phyloP scores from a whole-genome alignment of 2,888 invertebrate species.

The Athetis lepigone region DNA sequence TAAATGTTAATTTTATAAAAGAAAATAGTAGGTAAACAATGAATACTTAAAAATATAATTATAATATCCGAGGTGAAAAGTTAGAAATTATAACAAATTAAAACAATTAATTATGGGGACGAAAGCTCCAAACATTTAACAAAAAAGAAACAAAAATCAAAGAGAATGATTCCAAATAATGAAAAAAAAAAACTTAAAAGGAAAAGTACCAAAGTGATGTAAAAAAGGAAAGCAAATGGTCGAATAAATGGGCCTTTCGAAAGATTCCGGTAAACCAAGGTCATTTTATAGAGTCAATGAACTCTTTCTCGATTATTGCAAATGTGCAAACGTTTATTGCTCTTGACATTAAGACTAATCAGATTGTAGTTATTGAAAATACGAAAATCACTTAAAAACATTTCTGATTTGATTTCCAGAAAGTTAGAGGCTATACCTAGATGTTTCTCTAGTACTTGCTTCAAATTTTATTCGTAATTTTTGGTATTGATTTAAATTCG shows the following conservation, averaged over 20 bases:
- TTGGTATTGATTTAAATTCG: background rate
- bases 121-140: conserved; percentile 7
- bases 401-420: background rate
- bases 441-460: background rate
- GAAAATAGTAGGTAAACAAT: no score
- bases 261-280: conserved; percentile 72
- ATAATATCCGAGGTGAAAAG: background rate
- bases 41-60: background rate
- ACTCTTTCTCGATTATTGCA: conserved; percentile 55
- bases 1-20: no score
- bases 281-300: conserved; percentile 70
- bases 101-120: conserved; percentile 27
- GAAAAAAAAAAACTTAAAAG: conserved; percentile 62
- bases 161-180: conserved; percentile 55
- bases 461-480: background rate
- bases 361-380: conserved; percentile 30
- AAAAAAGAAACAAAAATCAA: conserved; percentile 18
- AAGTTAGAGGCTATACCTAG: background rate
- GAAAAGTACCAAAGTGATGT: conserved; percentile 63
- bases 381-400: background rate
- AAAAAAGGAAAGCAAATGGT: conserved; percentile 64
- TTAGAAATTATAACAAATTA: conserved; percentile 24
- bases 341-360: conserved; percentile 37
- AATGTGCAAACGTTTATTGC: conserved; percentile 32
- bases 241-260: conserved; percentile 64